A percentile compares a stretch with the other conserved stretches of the same genome.
Evolutionary conservation across 2,797 vertebrate genomes (phyloP).

Genomic region (Urophycis tenuis): DNA sequence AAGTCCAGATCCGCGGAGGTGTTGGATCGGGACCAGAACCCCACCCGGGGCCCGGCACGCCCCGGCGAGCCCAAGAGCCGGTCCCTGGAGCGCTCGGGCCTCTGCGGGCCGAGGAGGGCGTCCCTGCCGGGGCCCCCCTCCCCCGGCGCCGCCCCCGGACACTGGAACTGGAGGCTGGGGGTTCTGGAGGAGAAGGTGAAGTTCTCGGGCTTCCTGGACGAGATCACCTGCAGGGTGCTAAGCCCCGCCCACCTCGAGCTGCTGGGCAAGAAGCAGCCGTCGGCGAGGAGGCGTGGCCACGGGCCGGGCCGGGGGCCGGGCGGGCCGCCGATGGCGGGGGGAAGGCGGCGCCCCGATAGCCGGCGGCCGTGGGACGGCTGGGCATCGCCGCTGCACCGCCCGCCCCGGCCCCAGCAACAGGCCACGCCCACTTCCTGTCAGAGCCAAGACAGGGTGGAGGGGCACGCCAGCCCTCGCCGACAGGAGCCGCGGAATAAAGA

Average conservation of each 20-base stretch:
- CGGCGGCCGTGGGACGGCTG: slow-evolving; percentile 60
- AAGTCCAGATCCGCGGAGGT: slow-evolving; percentile 71
- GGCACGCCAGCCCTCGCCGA: too few species aligned
- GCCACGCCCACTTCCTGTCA: slow-evolving; percentile 44
- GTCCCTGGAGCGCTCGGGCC: slow-evolving; percentile 31
- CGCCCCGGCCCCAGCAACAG: slow-evolving; percentile 36
- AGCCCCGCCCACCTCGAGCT: slow-evolving; percentile 66
- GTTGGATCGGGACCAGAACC: slow-evolving; percentile 36
- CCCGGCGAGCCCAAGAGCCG: slow-evolving; percentile 7
- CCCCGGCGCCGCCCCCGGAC: slow-evolving; percentile 13
- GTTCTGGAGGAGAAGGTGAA: slow-evolving; percentile 73
- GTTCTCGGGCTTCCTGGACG: slow-evolving; percentile 84
- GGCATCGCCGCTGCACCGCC: slow-evolving; percentile 39
- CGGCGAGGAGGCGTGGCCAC: background rate
- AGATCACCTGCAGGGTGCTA: slow-evolving; percentile 75
- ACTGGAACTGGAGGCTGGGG: slow-evolving; percentile 51
- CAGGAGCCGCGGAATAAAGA: background rate
- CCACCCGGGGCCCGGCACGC: background rate
- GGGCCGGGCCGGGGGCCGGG: background rate
- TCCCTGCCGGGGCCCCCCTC: background rate
- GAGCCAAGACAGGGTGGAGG: background rate
- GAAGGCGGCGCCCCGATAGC: background rate
- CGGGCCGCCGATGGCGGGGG: slow-evolving; percentile 15
- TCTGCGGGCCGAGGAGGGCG: background rate
- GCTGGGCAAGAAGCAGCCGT: slow-evolving; percentile 33